Base-by-base conservation (phyloP, 2,888 invertebrate genomes). In the Polydrusus cervinus region DNA sequence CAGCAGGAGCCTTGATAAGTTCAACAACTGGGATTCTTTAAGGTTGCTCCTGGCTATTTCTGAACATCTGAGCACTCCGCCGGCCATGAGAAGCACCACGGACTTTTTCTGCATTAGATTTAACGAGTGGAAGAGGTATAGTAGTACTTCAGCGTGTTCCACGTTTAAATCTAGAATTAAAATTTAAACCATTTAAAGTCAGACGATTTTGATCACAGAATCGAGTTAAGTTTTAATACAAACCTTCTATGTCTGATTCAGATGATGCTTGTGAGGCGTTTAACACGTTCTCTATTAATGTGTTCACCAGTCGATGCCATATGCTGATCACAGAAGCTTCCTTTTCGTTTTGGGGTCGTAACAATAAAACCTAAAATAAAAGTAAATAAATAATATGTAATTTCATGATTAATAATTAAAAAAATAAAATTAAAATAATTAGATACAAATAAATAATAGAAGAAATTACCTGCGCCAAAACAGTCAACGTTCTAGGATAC, bases 41-140 rank as follows among this genome's bases (percentile, higher is more conserved):
- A 92, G 87, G 3, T 89, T 85, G 9, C 87, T 87, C 78, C 91
- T 89, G 1, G 91, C 90, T 3, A 92, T 90, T 84, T 92, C 92
- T 9, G 92, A 91, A 81, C 92, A 92, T 70, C 92, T 88, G 71
- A 93, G 90, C 6, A 93, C 91, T 5, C 92, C 95, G 78, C 94
- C 94, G 1, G 95, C 93, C 40, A 95, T 93, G 81, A 94, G 90
- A 9, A 98, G 89, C 45, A 98, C 89, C 0, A 98, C 95, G 1
- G 95, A 94, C 87, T 98, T 98, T 88, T 98, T 98, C 88, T 98
- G 97, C 96, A 97, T 97, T 77, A 98, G 89, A 82, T 97, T 97
- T 75, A 98, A 88, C 0, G 97, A 96, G 87, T 98, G 98, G 87
- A 98, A 98, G 11, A 98, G 89, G 86, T 98, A 98, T 9, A 98